Conservation (phyloP, 2,113 vertebrate genomes). For the Aramus guarauna region DNA sequence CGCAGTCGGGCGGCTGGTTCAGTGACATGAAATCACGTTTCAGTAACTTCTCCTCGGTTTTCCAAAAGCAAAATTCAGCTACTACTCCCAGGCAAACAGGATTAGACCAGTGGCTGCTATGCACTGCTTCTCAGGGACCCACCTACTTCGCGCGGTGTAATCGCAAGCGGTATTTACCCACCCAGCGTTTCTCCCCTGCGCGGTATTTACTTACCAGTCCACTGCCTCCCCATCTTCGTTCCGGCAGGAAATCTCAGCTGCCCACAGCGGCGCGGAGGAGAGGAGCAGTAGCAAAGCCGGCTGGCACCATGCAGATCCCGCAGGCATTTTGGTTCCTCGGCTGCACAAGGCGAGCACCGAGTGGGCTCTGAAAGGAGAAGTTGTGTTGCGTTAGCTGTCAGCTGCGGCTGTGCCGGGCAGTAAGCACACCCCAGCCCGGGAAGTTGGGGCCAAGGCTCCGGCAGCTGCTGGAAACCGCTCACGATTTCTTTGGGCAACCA, state of each 20-base stretch:
- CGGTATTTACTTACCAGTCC: constrained; percentile 85
- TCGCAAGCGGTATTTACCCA: not conserved
- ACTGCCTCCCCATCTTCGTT: constrained; percentile 84
- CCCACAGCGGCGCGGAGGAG: not conserved
- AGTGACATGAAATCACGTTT: not conserved
- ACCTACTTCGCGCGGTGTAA: not conserved
- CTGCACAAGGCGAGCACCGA: not conserved
- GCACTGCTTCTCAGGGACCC: not conserved
- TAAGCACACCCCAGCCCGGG: not conserved
- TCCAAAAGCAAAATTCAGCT: not conserved
- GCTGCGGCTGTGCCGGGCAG: not conserved
- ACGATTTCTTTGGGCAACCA: fast-evolving
- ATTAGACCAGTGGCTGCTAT: not conserved
- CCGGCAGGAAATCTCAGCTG: constrained; percentile 81
- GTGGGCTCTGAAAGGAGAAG: not conserved
- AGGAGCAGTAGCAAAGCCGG: constrained; percentile 29
- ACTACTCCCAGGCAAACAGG: not conserved
- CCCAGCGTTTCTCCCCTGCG: not conserved
- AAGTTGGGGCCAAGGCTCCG: fast-evolving
- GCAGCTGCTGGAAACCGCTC: not conserved
- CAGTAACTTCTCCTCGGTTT: not conserved
- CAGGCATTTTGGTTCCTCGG: constrained; percentile 48
- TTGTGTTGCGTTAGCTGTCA: not conserved
- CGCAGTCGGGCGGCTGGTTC: not conserved
- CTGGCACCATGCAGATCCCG: not conserved